phyloP scores from a whole-genome alignment of 2,888 invertebrate species.

The Polydrusus pterygomalis region DNA sequence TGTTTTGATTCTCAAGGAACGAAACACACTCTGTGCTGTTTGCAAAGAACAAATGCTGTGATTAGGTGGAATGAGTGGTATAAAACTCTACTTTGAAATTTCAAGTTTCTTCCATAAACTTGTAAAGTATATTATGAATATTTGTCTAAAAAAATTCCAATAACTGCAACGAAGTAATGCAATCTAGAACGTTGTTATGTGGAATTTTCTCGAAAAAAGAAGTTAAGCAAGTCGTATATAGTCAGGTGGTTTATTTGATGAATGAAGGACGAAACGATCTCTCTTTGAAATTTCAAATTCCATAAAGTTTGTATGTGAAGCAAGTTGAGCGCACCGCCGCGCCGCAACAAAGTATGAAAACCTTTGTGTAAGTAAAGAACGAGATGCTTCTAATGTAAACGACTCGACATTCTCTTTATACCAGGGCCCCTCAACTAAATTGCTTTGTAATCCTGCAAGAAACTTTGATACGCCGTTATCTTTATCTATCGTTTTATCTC shows the following conservation, averaged over 20 bases:
- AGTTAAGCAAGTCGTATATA: constrained; percentile 28
- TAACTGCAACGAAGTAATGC: not conserved
- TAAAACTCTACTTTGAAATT: no score
- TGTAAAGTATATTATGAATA: no score
- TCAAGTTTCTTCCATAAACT: no score
- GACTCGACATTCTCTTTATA: constrained; percentile 60
- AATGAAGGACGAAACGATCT: constrained; percentile 55
- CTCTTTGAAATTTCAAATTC: constrained; percentile 63
- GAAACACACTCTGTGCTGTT: no score
- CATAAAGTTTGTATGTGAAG: constrained; percentile 62
- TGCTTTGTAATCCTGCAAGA: constrained; percentile 61
- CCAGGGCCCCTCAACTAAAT: constrained; percentile 60
- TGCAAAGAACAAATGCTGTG: no score
- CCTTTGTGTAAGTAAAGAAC: constrained; percentile 62
- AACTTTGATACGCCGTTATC: constrained; percentile 61
- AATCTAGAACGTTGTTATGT: not conserved
- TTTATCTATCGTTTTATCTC: constrained; percentile 53
- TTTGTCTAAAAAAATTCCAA: not conserved
- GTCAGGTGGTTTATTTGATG: constrained; percentile 59
- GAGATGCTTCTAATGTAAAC: constrained; percentile 63
- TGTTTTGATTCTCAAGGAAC: no score
- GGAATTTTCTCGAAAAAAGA: constrained; percentile 25
- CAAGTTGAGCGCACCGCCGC: constrained; percentile 59
- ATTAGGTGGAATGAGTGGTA: no score
- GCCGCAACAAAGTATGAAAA: constrained; percentile 63